Evolutionary conservation across 2,888 invertebrate genomes (phyloP).

Genomic region (Mesorhabditis sp.): DNA sequence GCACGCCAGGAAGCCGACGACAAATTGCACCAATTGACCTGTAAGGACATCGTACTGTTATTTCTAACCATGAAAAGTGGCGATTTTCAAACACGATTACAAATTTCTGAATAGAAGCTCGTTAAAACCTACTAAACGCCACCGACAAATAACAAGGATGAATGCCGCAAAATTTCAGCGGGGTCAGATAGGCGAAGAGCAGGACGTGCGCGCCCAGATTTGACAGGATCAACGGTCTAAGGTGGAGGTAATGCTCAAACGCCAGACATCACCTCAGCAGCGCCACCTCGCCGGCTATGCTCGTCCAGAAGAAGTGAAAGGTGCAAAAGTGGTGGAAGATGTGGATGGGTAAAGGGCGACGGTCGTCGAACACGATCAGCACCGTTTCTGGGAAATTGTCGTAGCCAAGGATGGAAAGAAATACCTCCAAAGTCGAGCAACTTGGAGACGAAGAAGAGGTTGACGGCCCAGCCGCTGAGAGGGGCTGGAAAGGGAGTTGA

Average conservation of each 20-base stretch:
- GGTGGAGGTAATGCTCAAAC: slow-evolving; percentile 2
- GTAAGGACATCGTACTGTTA: neutral
- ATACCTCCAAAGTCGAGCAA: slow-evolving; percentile 16
- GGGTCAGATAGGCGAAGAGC: slow-evolving; percentile 29
- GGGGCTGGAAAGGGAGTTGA: slow-evolving; percentile 7
- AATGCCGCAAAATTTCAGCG: slow-evolving; percentile 21
- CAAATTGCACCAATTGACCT: slow-evolving; percentile 32
- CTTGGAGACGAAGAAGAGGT: slow-evolving; percentile 27
- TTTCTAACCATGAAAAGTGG: neutral
- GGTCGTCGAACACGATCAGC: slow-evolving; percentile 25
- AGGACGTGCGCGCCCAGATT: slow-evolving; percentile 31
- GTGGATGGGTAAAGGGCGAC: slow-evolving; percentile 26
- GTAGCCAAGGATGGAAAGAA: neutral
- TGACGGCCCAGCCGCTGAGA: slow-evolving; percentile 19
- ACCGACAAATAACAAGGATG: slow-evolving; percentile 33
- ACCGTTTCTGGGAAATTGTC: slow-evolving; percentile 22
- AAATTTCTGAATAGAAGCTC: neutral
- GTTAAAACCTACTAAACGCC: slow-evolving; percentile 11
- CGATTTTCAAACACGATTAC: neutral
- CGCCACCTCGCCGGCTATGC: slow-evolving; percentile 20
- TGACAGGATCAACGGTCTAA: slow-evolving; percentile 28
- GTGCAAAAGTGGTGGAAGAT: slow-evolving; percentile 31
- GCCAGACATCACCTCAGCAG: slow-evolving; percentile 19
- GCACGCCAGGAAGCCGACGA: slow-evolving; percentile 14
- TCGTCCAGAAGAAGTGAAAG: slow-evolving; percentile 24